These are phyloP conservation scores for Scyliorhinus canicula DNA, from an alignment of 2,797 vertebrate genomes.

Conservation along the genomic window DNA sequence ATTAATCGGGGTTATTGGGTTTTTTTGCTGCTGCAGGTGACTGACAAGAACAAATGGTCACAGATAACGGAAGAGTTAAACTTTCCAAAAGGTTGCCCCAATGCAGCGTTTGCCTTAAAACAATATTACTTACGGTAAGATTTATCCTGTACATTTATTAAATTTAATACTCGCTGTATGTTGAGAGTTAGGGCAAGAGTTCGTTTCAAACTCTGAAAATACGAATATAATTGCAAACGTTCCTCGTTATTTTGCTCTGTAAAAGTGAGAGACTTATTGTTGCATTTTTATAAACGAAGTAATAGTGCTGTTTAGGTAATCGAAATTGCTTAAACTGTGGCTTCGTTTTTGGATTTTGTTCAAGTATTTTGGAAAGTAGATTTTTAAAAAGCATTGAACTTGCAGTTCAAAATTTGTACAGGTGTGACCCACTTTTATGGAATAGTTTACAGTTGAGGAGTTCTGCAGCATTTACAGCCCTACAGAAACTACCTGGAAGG, in stretches of 20 bases:
- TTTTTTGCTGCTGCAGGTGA: conserved; percentile 71
- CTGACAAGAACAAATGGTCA: conserved; percentile 96
- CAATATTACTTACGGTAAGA: conserved; percentile 99
- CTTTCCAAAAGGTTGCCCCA: conserved; percentile 97
- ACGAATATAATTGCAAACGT: not conserved
- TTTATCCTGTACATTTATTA: conserved; percentile 33
- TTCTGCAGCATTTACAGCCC: not conserved
- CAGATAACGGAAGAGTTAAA: conserved; percentile 96
- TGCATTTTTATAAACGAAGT: not conserved
- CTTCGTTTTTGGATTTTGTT: not conserved
- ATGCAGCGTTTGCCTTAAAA: conserved; percentile 98
- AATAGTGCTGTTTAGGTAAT: not conserved
- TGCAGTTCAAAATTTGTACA: not conserved
- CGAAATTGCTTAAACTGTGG: not conserved
- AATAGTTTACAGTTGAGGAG: conserved; percentile 20
- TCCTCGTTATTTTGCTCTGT: not conserved
- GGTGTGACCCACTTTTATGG: conserved; percentile 30
- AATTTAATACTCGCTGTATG: not conserved
- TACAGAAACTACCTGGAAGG: not conserved
- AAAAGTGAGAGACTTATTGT: not conserved
- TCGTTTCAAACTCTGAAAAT: not conserved
- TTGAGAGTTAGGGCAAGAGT: conserved; percentile 12
- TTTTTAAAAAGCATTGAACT: not conserved
- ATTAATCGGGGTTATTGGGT: conserved; percentile 39
- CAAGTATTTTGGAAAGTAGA: not conserved